These are phyloP conservation scores for Drosophila kanapiae DNA, from an alignment of 1,140 invertebrate species.

Conservation along the genomic window DNA sequence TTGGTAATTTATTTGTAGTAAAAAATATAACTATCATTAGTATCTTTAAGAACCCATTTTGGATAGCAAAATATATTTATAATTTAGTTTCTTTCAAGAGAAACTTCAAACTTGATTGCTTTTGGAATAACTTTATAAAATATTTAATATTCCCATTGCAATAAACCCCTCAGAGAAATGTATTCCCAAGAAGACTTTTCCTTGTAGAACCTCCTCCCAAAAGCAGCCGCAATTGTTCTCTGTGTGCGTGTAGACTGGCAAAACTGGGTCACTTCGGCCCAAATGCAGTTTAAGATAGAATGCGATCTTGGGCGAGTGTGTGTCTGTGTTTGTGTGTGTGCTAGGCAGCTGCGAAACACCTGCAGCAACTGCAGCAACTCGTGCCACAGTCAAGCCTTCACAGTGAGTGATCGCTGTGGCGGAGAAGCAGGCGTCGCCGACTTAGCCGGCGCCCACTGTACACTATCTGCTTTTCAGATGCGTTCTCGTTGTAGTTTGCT, in stretches of 20 bases:
- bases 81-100: too few species aligned
- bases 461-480: slow-evolving; percentile 29
- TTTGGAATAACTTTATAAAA: too few species aligned
- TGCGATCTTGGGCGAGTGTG: slow-evolving; percentile 17
- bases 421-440: background rate
- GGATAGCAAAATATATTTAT: too few species aligned
- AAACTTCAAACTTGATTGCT: too few species aligned
- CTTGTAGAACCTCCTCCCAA: background rate
- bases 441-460: slow-evolving; percentile 30
- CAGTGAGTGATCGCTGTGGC: slow-evolving; percentile 12
- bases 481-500: slow-evolving; percentile 63
- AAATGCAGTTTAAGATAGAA: slow-evolving; percentile 52
- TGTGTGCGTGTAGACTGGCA: slow-evolving; percentile 14
- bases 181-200: background rate
- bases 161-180: background rate
- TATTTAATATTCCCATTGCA: too few species aligned
- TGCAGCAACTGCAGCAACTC: slow-evolving; percentile 53
- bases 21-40: too few species aligned
- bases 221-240: background rate
- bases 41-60: too few species aligned
- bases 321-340: slow-evolving; percentile 27
- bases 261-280: slow-evolving; percentile 74
- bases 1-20: too few species aligned
- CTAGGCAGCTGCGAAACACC: slow-evolving; percentile 57
- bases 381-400: slow-evolving; percentile 48